Evolutionary conservation across 1,140 invertebrate genomes (phyloP), one percentile per base, ranked within the genome.

Genomic region (Zelostemma sp.): DNA sequence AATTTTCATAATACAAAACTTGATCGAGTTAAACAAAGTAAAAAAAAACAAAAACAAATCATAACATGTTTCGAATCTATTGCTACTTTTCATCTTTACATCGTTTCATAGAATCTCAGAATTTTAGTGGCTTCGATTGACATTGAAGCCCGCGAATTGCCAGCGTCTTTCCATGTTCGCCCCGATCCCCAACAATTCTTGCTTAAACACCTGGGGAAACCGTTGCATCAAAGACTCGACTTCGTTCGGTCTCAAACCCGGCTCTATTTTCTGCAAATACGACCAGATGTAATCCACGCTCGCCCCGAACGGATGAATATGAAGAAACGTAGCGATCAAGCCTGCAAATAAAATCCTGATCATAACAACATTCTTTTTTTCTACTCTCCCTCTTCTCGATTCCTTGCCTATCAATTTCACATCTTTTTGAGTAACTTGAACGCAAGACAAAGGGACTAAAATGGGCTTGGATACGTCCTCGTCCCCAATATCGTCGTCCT

Each of bases 231-330:
- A 81, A 68, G 88, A 86, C 82, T 95, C 92, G 4, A 95, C 88
- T 74, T 95, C 92, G 40, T 88, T 89, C 0, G 90, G 88, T 69
- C 89, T 87, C 11, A 93, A 79, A 56, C 86, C 86, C 1, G 90
- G 86, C 47, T 92, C 89, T 56, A 93, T 86, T 85, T 93, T 93
- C 78, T 91, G 90, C 47, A 95, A 87, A 82, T 94, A 95, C 2
- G 91, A 94, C 89, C 91, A 93, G 68, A 96, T 89, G 76, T 94
- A 94, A 80, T 95, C 93, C 1, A 94, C 87, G 56, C 91, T 92
- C 1, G 93, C 93, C 38, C 94, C 94, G 77, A 93, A 93, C 0
- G 94, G 95, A 87, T 96, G 94, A 40, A 96, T 91, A 78, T 95
- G 91, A 21, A 96, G 87, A 85, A 95, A 96, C 31, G 92, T 92